phyloP scores from a whole-genome alignment of 2,888 invertebrate genomes.

The Noctua pronuba region DNA sequence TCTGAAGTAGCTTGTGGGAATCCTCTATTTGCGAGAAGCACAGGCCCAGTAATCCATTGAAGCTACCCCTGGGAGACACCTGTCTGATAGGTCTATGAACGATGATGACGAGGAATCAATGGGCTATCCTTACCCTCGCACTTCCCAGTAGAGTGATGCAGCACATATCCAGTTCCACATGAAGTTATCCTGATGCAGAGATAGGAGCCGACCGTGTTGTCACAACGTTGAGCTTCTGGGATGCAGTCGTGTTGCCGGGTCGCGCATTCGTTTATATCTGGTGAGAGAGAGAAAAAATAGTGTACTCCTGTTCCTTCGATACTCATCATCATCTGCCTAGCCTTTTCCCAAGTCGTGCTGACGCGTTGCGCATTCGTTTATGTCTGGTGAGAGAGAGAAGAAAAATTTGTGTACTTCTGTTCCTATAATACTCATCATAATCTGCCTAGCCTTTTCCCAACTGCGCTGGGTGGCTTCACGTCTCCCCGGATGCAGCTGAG shows the following conservation, averaged over 20 bases:
- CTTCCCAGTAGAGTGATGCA: slow-evolving; percentile 95
- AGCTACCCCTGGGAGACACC: background rate
- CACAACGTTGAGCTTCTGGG: slow-evolving; percentile 94
- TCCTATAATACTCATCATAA: too few species aligned
- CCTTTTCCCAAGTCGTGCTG: too few species aligned
- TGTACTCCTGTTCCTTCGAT: background rate
- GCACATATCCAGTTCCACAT: slow-evolving; percentile 99
- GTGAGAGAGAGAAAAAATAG: slow-evolving; percentile 32
- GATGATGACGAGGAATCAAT: background rate
- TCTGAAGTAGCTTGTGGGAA: background rate
- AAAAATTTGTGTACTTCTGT: too few species aligned
- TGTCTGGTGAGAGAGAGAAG: too few species aligned
- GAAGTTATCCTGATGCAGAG: slow-evolving; percentile 95
- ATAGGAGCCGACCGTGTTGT: slow-evolving; percentile 97
- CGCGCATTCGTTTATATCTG: slow-evolving; percentile 96
- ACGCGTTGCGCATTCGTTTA: too few species aligned
- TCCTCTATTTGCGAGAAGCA: background rate
- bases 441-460: too few species aligned
- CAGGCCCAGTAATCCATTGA: background rate
- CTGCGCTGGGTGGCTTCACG: background rate
- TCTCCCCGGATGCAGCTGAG: too few species aligned
- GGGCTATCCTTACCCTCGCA: slow-evolving; percentile 93
- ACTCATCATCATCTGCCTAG: background rate
- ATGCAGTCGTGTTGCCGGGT: slow-evolving; percentile 93
- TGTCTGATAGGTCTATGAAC: background rate